These are phyloP conservation scores for Mongoloraphidia duomilia DNA, from an alignment of 2,888 invertebrate genomes.

Conservation along the genomic window DNA sequence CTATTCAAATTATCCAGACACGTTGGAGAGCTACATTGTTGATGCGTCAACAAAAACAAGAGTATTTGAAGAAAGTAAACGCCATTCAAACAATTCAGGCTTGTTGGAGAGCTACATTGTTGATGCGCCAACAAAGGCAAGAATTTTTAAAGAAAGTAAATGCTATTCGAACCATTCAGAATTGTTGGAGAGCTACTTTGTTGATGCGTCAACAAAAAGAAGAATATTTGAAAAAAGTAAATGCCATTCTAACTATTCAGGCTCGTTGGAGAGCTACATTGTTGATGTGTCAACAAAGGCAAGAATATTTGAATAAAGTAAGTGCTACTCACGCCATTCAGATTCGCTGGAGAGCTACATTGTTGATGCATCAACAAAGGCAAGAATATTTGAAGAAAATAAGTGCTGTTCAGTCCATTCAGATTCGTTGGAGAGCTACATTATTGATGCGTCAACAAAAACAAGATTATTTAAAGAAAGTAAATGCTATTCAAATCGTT, in stretches of 20 bases:
- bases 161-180: background rate
- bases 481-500: constrained; percentile 28
- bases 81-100: constrained; percentile 26
- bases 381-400: constrained; percentile 15
- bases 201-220: too few relatives aligned
- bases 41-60: constrained; percentile 12
- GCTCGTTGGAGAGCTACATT: constrained; percentile 23
- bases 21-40: constrained; percentile 14
- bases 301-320: constrained; percentile 14
- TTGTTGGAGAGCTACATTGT: constrained; percentile 27
- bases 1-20: constrained; percentile 13
- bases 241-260: constrained; percentile 6
- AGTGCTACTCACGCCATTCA: constrained; percentile 20
- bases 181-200: too few relatives aligned
- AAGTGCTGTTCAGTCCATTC: constrained; percentile 18
- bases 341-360: constrained; percentile 21
- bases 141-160: constrained; percentile 12
- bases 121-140: constrained; percentile 27
- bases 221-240: background rate
- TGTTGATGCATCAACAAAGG: constrained; percentile 16
- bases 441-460: constrained; percentile 27
- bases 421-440: constrained; percentile 29
- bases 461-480: constrained; percentile 24
- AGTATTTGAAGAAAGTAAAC: constrained; percentile 22
- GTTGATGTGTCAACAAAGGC: constrained; percentile 12